A percentile compares a stretch with the other conserved stretches of the same genome.
phyloP scores from a whole-genome alignment of 2,113 vertebrate genomes.

The Psettodes erumei region DNA sequence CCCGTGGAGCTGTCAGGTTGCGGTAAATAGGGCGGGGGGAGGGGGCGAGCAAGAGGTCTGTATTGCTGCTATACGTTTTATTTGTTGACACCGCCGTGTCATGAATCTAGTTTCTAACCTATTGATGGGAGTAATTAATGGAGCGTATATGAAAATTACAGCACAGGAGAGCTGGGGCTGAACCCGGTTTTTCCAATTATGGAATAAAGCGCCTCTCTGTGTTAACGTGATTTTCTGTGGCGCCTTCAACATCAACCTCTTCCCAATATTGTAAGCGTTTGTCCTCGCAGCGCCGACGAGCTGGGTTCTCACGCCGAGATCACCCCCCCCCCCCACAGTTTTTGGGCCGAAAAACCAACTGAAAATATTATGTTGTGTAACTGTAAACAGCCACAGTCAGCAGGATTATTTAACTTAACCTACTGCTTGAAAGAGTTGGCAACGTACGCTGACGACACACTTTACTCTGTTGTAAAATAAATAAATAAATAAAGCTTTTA shows the following conservation, averaged over 20 bases:
- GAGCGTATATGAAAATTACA: neutral
- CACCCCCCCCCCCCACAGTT: too few species aligned
- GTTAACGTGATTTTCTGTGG: neutral
- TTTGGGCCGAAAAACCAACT: neutral
- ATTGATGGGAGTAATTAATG: neutral
- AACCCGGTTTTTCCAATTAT: neutral
- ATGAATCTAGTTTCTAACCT: neutral
- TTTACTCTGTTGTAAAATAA: neutral
- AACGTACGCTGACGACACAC: neutral
- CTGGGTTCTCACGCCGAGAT: too few species aligned
- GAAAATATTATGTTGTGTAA: too few species aligned
- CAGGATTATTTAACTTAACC: neutral
- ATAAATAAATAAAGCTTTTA: too few species aligned
- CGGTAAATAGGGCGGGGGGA: slow-evolving; percentile 33
- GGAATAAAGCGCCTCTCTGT: neutral
- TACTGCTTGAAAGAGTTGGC: neutral
- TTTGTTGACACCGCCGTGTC: neutral
- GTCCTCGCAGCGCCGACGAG: neutral
- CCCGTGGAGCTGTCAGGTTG: slow-evolving; percentile 32
- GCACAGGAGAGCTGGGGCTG: neutral
- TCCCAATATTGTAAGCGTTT: neutral
- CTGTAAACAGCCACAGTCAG: neutral
- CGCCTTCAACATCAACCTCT: neutral
- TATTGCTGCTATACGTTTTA: too few species aligned
- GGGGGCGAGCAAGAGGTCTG: too few species aligned